Evolutionary conservation across 2,888 invertebrate species (phyloP).

Genomic region (Spodoptera exigua): DNA sequence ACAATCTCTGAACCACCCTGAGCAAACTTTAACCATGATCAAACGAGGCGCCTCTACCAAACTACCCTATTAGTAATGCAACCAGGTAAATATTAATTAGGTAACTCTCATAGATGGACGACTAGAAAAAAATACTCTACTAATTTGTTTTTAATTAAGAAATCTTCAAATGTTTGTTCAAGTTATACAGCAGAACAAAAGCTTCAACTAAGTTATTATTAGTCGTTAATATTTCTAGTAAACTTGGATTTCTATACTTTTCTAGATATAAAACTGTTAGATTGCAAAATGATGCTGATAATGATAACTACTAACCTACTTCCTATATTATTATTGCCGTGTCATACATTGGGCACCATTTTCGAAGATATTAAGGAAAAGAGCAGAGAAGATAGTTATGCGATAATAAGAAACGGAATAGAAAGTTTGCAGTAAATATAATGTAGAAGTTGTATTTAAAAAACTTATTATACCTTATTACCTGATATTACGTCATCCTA

Average conservation of each 20-base stretch:
- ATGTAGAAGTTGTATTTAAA: conserved; percentile 42
- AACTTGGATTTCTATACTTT: conserved; percentile 40
- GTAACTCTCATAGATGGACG: conserved; percentile 18
- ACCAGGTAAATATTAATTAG: conserved; percentile 8
- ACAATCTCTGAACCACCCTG: conserved; percentile 47
- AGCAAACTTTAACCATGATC: conserved; percentile 34
- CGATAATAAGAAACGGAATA: conserved; percentile 18
- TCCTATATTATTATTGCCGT: conserved; percentile 78
- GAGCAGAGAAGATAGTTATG: conserved; percentile 40
- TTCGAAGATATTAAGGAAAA: conserved; percentile 56
- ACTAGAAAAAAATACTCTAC: conserved; percentile 23
- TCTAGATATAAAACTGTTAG: conserved; percentile 44
- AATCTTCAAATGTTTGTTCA: conserved; percentile 24
- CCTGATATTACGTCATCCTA: conserved; percentile 28
- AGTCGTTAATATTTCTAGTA: conserved; percentile 46
- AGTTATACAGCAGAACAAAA: conserved; percentile 23
- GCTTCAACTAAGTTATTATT: conserved; percentile 32
- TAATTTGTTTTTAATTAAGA: conserved; percentile 12
- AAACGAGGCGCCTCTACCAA: conserved; percentile 60
- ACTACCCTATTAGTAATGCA: conserved; percentile 58
- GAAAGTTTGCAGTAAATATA: conserved; percentile 23
- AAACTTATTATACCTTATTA: conserved; percentile 31
- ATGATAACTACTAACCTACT: conserved; percentile 56
- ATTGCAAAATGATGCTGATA: conserved; percentile 52
- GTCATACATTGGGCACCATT: conserved; percentile 72